Evolutionary conservation across 2,888 invertebrate species (phyloP).

Genomic region (Platerodrilus igneus): DNA sequence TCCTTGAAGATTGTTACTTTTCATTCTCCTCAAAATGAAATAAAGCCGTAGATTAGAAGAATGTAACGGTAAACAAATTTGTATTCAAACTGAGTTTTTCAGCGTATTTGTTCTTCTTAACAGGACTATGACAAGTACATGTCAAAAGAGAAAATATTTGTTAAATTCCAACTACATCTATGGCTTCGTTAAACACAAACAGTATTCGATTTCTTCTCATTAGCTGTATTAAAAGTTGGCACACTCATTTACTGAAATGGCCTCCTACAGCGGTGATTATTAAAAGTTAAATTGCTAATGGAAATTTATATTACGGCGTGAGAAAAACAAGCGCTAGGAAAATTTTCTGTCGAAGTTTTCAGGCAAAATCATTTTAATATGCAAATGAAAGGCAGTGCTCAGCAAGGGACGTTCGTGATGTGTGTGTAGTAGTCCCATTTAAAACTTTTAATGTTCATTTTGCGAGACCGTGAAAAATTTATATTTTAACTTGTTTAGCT

Average conservation of each 20-base stretch:
- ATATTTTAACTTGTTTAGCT: constrained; percentile 31
- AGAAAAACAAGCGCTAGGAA: constrained; percentile 16
- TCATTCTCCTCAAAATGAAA: constrained; percentile 14
- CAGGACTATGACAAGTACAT: no score
- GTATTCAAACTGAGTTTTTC: no score
- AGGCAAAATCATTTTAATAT: constrained; percentile 28
- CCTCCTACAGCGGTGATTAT: constrained; percentile 5
- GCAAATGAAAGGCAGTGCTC: constrained; percentile 31
- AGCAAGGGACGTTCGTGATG: constrained; percentile 27
- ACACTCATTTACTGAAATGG: no score
- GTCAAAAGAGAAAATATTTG: no score
- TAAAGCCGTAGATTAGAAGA: constrained; percentile 13
- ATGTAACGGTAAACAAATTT: constrained; percentile 14
- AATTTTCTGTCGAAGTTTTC: constrained; percentile 22
- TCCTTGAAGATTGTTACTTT: constrained; percentile 20
- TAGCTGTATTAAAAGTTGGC: no score
- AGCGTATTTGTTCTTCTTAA: no score
- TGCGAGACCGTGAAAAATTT: constrained; percentile 30
- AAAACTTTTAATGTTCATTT: constrained; percentile 30
- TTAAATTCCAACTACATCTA: no score
- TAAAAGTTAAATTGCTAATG: constrained; percentile 10
- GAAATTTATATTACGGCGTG: constrained; percentile 8
- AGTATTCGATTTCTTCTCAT: no score
- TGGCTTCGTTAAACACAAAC: no score
- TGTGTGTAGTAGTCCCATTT: constrained; percentile 28